These are phyloP conservation scores for Cyrtonyx montezumae DNA, from an alignment of 2,113 vertebrate genomes.

Conservation along the genomic window DNA sequence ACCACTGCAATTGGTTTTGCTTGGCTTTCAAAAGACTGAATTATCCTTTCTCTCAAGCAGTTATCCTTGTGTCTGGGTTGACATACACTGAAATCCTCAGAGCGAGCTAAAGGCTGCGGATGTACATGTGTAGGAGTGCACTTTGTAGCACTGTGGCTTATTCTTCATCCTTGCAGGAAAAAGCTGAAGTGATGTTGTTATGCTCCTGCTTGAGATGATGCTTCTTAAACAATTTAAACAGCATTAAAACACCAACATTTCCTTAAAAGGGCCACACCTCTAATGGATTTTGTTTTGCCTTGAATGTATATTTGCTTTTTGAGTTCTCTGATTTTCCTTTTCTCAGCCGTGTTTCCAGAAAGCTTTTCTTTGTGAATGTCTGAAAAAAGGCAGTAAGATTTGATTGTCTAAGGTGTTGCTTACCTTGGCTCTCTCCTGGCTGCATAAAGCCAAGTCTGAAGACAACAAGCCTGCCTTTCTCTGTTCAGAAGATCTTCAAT, in stretches of 20 bases:
- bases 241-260: not conserved
- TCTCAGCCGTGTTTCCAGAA: not conserved
- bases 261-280: not conserved
- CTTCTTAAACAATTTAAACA: not conserved
- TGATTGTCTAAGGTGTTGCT: not conserved
- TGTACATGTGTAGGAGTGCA: not conserved
- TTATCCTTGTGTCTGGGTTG: not conserved
- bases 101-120: not conserved
- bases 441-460: not conserved
- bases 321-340: not conserved
- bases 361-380: not conserved
- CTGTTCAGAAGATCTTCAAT: accelerated
- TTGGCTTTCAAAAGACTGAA: not conserved
- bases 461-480: not conserved
- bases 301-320: not conserved
- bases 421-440: not conserved
- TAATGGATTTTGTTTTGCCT: not conserved
- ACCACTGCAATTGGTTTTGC: not conserved
- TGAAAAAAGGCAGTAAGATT: not conserved
- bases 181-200: not conserved
- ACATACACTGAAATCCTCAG: not conserved
- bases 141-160: not conserved
- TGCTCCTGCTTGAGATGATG: not conserved
- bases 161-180: not conserved
- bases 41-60: not conserved